These are phyloP conservation scores for Yponomeuta cagnagella DNA, from an alignment of 2,888 invertebrate species.

Conservation along the genomic window DNA sequence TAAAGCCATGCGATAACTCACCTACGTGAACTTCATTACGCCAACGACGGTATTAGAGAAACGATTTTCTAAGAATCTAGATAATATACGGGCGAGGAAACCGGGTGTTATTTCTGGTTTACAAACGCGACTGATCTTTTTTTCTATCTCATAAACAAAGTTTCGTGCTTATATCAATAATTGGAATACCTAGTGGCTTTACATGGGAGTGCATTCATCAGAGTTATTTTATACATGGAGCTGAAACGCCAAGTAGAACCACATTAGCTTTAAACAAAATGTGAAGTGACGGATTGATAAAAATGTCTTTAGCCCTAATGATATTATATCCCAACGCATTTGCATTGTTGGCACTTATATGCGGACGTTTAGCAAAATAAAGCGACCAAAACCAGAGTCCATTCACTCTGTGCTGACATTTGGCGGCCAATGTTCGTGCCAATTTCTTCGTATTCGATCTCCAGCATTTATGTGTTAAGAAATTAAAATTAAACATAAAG, in stretches of 20 bases:
- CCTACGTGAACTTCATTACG: conserved; percentile 36
- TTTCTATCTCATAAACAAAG: background rate
- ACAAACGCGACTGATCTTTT: background rate
- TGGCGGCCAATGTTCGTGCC: conserved; percentile 53
- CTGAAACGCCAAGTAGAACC: too few relatives aligned
- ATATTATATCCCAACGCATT: conserved; percentile 41
- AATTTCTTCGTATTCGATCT: conserved; percentile 43
- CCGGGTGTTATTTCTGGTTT: background rate
- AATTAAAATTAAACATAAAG: too few relatives aligned
- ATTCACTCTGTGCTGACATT: conserved; percentile 71
- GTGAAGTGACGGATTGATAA: background rate
- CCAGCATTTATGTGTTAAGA: background rate
- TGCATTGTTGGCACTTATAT: conserved; percentile 62
- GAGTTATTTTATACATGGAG: too few relatives aligned
- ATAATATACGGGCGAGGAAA: background rate
- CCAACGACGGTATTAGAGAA: conserved; percentile 17
- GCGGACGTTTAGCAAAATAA: conserved; percentile 64
- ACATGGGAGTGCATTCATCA: too few relatives aligned
- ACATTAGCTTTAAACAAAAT: too few relatives aligned
- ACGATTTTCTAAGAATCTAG: background rate
- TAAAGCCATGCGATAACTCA: conserved; percentile 25
- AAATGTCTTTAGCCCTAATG: background rate
- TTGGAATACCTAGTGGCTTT: too few relatives aligned
- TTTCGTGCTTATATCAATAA: background rate
- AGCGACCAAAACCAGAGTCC: conserved; percentile 65